These are phyloP conservation scores for Aselliscus stoliczkanus DNA, from an alignment of 2,797 vertebrate genomes.

Conservation along the genomic window DNA sequence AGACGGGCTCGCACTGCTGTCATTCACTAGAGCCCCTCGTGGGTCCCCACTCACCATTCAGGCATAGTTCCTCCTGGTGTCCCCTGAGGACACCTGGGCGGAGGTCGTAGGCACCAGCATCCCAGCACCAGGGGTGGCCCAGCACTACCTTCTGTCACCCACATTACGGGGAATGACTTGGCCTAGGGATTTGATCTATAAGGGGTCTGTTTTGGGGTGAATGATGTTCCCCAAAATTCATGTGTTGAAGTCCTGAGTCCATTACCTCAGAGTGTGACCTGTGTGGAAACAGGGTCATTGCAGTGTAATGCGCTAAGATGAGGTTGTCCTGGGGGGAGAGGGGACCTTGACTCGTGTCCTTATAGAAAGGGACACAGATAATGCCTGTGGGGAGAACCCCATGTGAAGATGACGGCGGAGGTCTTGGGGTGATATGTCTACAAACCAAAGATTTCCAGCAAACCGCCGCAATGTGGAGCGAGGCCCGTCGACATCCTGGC, in stretches of 20 bases:
- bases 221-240: fast-evolving
- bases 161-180: neutral
- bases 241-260: neutral
- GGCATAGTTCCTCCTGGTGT: no score
- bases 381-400: fast-evolving
- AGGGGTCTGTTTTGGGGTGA: no score
- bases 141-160: neutral
- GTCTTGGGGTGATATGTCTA: fast-evolving
- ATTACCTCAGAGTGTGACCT: neutral
- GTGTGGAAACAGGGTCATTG: neutral
- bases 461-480: fast-evolving
- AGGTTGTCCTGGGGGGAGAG: no score
- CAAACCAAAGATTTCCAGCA: no score
- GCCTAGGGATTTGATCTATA: neutral
- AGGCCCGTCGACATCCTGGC: no score
- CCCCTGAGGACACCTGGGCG: no score
- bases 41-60: no score
- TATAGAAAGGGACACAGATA: neutral
- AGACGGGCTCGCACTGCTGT: fast-evolving
- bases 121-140: no score
- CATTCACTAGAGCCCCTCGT: neutral
- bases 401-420: fast-evolving
- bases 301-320: fast-evolving
- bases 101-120: neutral
- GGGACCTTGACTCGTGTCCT: fast-evolving